Evolutionary conservation across 2,888 invertebrate species (phyloP).

Genomic region (Melanostoma scalare): DNA sequence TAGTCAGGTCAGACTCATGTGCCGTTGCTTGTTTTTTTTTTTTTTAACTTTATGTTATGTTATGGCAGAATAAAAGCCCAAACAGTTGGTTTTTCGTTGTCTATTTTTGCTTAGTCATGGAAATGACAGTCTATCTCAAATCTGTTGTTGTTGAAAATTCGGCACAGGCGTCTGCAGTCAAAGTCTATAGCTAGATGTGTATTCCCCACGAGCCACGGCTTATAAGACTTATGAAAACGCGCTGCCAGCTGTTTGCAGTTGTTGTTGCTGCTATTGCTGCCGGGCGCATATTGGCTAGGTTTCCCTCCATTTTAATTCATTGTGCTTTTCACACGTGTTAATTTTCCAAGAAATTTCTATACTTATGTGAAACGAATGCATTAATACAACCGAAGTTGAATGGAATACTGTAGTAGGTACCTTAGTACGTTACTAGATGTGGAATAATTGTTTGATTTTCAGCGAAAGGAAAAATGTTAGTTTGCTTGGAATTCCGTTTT

Average conservation of each 20-base stretch:
- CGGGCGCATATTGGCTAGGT: conserved; percentile 24
- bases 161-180: conserved; percentile 6
- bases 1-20: conserved; percentile 65
- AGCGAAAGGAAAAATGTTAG: too few relatives aligned
- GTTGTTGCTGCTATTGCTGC: conserved; percentile 4
- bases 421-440: too few relatives aligned
- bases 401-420: neutral
- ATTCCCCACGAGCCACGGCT: neutral
- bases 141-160: conserved; percentile 43
- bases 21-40: conserved; percentile 27
- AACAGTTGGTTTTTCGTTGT: conserved; percentile 21
- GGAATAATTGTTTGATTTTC: too few relatives aligned
- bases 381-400: neutral
- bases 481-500: too few relatives aligned
- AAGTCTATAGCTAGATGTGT: neutral
- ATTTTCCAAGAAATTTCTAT: conserved; percentile 63
- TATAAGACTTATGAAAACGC: neutral
- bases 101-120: conserved; percentile 40
- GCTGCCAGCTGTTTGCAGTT: conserved; percentile 24
- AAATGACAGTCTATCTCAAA: conserved; percentile 31
- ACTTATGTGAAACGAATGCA: conserved; percentile 47
- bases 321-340: conserved; percentile 65
- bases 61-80: neutral
- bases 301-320: conserved; percentile 54
- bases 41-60: neutral